Base-by-base conservation (phyloP, 2,113 vertebrate species). In the Pluvialis apricaria region DNA sequence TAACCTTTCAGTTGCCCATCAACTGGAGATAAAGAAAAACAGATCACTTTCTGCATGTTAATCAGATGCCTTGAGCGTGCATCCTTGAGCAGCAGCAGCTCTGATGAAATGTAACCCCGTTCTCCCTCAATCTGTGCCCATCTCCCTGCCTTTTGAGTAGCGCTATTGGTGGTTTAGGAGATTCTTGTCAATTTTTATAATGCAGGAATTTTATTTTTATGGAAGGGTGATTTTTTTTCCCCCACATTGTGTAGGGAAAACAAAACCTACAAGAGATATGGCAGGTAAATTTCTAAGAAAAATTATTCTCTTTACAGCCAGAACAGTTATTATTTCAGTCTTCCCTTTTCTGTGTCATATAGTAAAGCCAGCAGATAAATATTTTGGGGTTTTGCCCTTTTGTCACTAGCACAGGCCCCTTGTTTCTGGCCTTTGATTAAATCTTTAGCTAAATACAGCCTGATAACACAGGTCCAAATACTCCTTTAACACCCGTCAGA, bases 201-300 rank as follows among this genome's bases (percentile, higher is more conserved):
- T 42, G 49, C 29, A 42, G 40, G 9, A 82, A 38, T 82, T 92
- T 69, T 32, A n/a, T 79, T 92, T 93, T 54, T 72, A 57, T 29
- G 49, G 17, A 61, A 32, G 32, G 28, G 6, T n/a, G n/a, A n/a
- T 0, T 19, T 54, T 49, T 42, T 4, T 0, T 1, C 4, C 17
- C 31, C 11, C 32, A 29, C 2, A 10, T 36, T 55, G 15, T 14
- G 3, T 16, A 44, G 20, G 4, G 13, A 60, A 90, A 85, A 75
- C 21, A 85, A 94, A 93, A 34, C 13, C 34, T 22, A 0, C 28
- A 51, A 47, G 44, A 86, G 10, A 60, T 1, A 4, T 2, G 24
- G 34, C 38, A 76, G 60, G 11, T 21, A 86, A 45, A 88, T 85
- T 79, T 82, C 22, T 31, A 45, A 76, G 57, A 38, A 32, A 84